phyloP scores from a whole-genome alignment of 1,140 invertebrate genomes.

The Cydia amplana region DNA sequence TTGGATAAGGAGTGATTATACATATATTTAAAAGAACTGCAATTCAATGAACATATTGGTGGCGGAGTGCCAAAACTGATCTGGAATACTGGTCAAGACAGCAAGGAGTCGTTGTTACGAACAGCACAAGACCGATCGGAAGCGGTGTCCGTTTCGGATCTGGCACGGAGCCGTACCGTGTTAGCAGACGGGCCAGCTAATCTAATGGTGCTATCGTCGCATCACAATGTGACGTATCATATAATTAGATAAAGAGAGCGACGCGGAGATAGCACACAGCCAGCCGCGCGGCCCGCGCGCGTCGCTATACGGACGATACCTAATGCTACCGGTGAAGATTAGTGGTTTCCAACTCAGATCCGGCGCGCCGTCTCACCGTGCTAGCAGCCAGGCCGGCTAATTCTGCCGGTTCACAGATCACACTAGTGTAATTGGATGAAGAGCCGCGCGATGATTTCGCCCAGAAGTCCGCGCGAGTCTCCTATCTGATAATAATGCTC shows the following conservation, averaged over 20 bases:
- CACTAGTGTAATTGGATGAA: slow-evolving; percentile 68
- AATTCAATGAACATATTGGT: too few relatives aligned
- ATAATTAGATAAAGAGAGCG: background rate
- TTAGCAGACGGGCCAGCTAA: too few relatives aligned
- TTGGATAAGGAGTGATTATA: background rate
- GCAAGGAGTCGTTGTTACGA: too few relatives aligned
- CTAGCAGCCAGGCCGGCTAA: slow-evolving; percentile 45
- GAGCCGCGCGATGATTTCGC: slow-evolving; percentile 59
- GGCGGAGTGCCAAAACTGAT: too few relatives aligned
- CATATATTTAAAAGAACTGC: too few relatives aligned
- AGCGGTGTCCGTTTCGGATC: too few relatives aligned
- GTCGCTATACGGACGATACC: background rate
- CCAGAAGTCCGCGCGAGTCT: slow-evolving; percentile 50
- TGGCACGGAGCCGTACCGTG: too few relatives aligned
- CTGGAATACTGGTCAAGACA: too few relatives aligned
- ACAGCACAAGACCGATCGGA: too few relatives aligned
- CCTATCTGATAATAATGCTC: slow-evolving; percentile 60
- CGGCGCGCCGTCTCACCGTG: background rate
- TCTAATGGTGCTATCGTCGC: too few relatives aligned
- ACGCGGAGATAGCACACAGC: background rate
- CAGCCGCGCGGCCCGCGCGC: too few relatives aligned
- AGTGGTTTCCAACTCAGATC: background rate
- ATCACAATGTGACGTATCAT: too few relatives aligned
- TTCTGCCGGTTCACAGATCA: slow-evolving; percentile 67
- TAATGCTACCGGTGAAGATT: background rate